Evolutionary conservation across 2,888 invertebrate species (phyloP).

Genomic region (Beris chalybata): DNA sequence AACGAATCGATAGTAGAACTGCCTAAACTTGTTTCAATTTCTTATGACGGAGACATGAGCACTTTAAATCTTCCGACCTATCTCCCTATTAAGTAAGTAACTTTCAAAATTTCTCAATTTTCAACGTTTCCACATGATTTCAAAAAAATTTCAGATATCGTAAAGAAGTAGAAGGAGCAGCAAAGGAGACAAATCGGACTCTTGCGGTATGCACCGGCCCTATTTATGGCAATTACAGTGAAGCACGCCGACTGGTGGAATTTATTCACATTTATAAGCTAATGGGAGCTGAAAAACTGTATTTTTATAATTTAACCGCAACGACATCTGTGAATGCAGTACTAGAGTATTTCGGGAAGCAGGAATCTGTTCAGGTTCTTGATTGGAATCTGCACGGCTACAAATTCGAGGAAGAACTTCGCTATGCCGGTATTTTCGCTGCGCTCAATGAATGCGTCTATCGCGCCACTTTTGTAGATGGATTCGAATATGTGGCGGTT

Average conservation of each 20-base stretch:
- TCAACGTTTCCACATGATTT: too few relatives aligned
- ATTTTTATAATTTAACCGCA: constrained; percentile 56
- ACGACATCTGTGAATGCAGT: constrained; percentile 51
- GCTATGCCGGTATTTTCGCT: constrained; percentile 77
- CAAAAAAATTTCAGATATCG: not conserved
- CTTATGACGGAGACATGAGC: constrained; percentile 49
- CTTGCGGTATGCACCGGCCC: constrained; percentile 56
- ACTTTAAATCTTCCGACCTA: constrained; percentile 48
- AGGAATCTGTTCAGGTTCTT: constrained; percentile 51
- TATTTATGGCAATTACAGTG: constrained; percentile 54
- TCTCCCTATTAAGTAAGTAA: constrained; percentile 49
- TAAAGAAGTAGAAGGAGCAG: not conserved
- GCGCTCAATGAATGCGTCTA: constrained; percentile 91
- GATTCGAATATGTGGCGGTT: constrained; percentile 76
- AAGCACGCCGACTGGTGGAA: constrained; percentile 57
- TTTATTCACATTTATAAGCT: constrained; percentile 58
- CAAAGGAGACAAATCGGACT: constrained; percentile 42
- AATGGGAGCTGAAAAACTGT: constrained; percentile 57
- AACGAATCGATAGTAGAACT: constrained; percentile 41
- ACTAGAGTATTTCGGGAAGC: constrained; percentile 50
- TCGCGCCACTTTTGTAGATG: constrained; percentile 73
- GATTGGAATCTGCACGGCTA: constrained; percentile 54
- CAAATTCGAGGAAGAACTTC: constrained; percentile 50
- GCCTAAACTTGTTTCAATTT: constrained; percentile 50
- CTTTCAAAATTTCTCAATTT: not conserved